Evolutionary conservation across 2,888 invertebrate genomes (phyloP).

Genomic region (Sphaerophoria taeniata): DNA sequence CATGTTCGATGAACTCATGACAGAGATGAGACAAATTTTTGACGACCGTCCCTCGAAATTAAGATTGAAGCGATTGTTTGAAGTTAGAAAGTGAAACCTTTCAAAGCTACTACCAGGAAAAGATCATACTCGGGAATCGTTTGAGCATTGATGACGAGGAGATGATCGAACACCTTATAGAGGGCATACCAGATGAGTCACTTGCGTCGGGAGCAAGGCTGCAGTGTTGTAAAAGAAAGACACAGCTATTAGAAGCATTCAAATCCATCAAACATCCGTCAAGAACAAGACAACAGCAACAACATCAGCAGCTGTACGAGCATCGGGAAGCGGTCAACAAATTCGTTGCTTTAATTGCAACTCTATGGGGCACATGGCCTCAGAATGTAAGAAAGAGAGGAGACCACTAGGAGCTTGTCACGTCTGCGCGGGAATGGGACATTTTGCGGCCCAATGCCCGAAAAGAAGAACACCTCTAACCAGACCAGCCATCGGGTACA

Average conservation of each 20-base stretch:
- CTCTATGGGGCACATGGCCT: constrained; percentile 52
- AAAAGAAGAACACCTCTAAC: constrained; percentile 21
- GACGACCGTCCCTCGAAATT: constrained; percentile 51
- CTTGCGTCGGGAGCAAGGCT: constrained; percentile 46
- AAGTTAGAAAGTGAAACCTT: constrained; percentile 55
- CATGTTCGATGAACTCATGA: constrained; percentile 23
- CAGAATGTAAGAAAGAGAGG: constrained; percentile 33
- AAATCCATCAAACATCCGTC: neutral
- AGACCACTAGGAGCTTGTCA: constrained; percentile 34
- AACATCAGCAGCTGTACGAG: neutral
- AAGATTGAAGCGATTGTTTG: constrained; percentile 48
- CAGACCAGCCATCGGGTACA: constrained; percentile 11
- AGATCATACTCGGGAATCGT: constrained; percentile 63
- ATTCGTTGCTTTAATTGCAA: constrained; percentile 61
- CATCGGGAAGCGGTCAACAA: neutral
- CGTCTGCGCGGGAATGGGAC: constrained; percentile 50
- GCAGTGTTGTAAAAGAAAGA: constrained; percentile 31
- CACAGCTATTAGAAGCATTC: neutral
- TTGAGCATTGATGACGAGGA: constrained; percentile 75
- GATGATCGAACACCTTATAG: constrained; percentile 68
- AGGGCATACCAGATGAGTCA: constrained; percentile 56
- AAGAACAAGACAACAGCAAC: neutral
- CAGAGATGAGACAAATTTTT: constrained; percentile 53
- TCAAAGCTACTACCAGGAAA: too few relatives aligned
- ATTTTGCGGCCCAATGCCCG: constrained; percentile 53